Conservation (phyloP, 2,888 invertebrate genomes). For the Parnassius glacialis region DNA sequence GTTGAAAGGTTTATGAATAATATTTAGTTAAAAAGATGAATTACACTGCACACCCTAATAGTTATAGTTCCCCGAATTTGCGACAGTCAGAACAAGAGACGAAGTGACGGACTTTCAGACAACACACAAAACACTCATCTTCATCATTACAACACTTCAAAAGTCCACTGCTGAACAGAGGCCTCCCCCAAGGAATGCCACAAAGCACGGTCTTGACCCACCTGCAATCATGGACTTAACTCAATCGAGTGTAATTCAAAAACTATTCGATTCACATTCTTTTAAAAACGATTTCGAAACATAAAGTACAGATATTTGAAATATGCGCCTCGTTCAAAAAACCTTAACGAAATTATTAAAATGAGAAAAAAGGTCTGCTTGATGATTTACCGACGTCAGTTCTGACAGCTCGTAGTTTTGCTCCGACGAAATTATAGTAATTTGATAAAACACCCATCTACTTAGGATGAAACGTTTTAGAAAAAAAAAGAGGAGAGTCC, state of each 20-base stretch:
- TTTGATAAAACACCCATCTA: constrained; percentile 76
- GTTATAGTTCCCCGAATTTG: too few species aligned
- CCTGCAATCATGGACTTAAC: constrained; percentile 5
- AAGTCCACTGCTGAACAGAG: too few species aligned
- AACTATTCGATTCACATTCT: constrained; percentile 65
- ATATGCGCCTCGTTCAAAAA: constrained; percentile 73
- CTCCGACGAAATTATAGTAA: constrained; percentile 78
- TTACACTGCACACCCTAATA: too few species aligned
- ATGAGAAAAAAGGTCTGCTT: constrained; percentile 58
- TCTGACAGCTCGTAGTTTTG: constrained; percentile 77
- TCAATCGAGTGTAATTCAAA: constrained; percentile 59
- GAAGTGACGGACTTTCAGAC: too few species aligned
- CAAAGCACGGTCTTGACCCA: too few species aligned
- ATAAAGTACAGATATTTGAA: constrained; percentile 76
- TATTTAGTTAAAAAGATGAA: too few species aligned
- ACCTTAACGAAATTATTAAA: constrained; percentile 77
- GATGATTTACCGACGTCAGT: constrained; percentile 78
- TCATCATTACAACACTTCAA: too few species aligned
- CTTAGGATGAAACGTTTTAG: constrained; percentile 65
- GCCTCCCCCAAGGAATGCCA: too few species aligned
- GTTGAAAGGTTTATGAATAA: too few species aligned
- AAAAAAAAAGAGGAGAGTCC: constrained; percentile 41
- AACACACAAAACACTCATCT: too few species aligned
- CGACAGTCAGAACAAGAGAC: too few species aligned
- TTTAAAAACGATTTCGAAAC: constrained; percentile 60